phyloP scores from a whole-genome alignment of 2,113 vertebrate genomes.

The Grammomys dolichurus region DNA sequence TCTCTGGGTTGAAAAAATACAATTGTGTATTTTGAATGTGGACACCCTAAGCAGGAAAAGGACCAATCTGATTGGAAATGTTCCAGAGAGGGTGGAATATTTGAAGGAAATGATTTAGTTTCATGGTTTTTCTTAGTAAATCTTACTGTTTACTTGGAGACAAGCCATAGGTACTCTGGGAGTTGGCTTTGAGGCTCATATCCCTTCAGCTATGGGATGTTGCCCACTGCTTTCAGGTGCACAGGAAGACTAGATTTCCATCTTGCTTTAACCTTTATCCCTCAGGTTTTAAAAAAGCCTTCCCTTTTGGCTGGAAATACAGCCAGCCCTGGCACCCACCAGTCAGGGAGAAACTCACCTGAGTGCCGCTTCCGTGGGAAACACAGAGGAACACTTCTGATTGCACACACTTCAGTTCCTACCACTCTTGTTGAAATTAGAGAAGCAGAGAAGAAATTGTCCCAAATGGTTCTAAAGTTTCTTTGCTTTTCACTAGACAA shows the following conservation, averaged over 20 bases:
- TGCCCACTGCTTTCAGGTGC: conserved; percentile 5
- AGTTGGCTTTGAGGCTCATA: conserved; percentile 28
- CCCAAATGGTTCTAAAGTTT: background rate
- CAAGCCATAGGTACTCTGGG: conserved; percentile 3
- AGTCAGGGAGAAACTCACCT: conserved; percentile 23
- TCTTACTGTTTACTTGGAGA: conserved; percentile 67
- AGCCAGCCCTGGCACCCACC: background rate
- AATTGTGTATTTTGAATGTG: conserved; percentile 2
- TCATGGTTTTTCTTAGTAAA: conserved; percentile 71
- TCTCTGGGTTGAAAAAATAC: conserved; percentile 12
- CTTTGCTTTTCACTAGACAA: background rate
- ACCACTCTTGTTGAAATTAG: background rate
- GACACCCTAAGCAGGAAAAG: conserved; percentile 47
- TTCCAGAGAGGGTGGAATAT: conserved; percentile 72
- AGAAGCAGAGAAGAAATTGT: conserved; percentile 6
- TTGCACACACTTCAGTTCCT: background rate
- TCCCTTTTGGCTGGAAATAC: background rate
- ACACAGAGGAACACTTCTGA: background rate
- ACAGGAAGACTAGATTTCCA: background rate
- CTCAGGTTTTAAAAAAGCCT: background rate
- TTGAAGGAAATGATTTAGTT: conserved; percentile 72
- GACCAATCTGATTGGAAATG: conserved; percentile 66
- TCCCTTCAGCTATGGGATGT: conserved; percentile 6
- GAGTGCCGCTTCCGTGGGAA: background rate
- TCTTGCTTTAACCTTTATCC: background rate